Evolutionary conservation across 2,888 invertebrate genomes (phyloP).

Genomic region (Coecobrya sp.): DNA sequence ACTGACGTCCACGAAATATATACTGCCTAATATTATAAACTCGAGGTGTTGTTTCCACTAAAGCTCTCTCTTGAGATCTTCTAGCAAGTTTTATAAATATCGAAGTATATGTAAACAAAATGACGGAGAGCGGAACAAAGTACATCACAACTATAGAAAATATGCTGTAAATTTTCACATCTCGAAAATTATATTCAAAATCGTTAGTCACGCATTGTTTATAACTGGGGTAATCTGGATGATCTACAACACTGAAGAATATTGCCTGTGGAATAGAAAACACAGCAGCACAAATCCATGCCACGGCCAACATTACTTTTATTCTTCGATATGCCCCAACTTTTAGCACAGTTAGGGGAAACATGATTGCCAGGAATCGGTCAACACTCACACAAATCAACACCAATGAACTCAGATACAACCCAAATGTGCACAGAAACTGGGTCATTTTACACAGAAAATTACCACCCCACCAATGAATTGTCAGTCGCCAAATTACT

Average conservation of each 20-base stretch:
- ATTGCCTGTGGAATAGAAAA: not conserved
- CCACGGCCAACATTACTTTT: not conserved
- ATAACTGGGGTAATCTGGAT: not conserved
- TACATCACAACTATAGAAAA: not conserved
- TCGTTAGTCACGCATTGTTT: not conserved
- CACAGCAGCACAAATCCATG: not conserved
- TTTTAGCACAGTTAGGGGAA: conserved; percentile 88
- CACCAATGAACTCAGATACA: conserved; percentile 93
- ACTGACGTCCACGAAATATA: too few relatives aligned
- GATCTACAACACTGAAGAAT: not conserved
- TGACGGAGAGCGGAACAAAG: not conserved
- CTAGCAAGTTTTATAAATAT: not conserved
- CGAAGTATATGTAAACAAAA: not conserved
- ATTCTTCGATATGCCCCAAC: not conserved
- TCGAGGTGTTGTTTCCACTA: too few relatives aligned
- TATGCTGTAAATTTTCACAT: not conserved
- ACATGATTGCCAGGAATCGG: conserved; percentile 92
- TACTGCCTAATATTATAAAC: too few relatives aligned
- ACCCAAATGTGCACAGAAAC: conserved; percentile 92
- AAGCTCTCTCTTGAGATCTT: too few relatives aligned
- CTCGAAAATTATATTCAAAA: not conserved
- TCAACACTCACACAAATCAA: conserved; percentile 93
- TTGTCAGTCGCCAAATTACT: conserved; percentile 91
- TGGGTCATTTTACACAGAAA: conserved; percentile 92
- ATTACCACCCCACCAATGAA: conserved; percentile 93